These are phyloP conservation scores for Holacanthella duospinosa DNA, from an alignment of 2,888 invertebrate genomes.

Conservation along the genomic window DNA sequence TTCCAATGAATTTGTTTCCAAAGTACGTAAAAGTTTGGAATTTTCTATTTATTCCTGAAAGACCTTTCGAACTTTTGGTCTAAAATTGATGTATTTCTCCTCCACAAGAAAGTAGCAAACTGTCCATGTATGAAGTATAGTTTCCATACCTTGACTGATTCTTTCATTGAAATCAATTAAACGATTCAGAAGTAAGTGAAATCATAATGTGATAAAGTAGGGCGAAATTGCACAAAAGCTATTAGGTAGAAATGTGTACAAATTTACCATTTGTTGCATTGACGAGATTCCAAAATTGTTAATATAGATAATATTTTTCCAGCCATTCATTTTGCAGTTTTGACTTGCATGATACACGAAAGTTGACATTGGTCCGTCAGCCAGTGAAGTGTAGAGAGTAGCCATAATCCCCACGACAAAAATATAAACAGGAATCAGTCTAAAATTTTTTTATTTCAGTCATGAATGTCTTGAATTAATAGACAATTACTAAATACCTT, in stretches of 20 bases:
- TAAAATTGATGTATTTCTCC: too few species aligned
- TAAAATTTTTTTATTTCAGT: background rate
- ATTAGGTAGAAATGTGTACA: background rate
- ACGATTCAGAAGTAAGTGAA: too few species aligned
- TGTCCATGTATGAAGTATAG: too few species aligned
- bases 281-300: conserved; percentile 21
- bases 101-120: too few species aligned
- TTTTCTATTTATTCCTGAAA: too few species aligned
- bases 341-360: conserved; percentile 8
- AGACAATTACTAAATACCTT: conserved; percentile 44
- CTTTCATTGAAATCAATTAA: too few species aligned
- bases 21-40: too few species aligned
- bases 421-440: conserved; percentile 29
- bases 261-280: conserved; percentile 1
- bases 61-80: too few species aligned
- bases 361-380: conserved; percentile 18
- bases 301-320: conserved; percentile 32
- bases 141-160: too few species aligned
- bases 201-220: too few species aligned
- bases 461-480: background rate
- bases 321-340: conserved; percentile 29
- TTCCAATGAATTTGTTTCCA: too few species aligned
- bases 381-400: conserved; percentile 21
- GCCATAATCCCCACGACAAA: conserved; percentile 29
- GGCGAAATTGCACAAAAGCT: background rate